Evolutionary conservation across 1,140 invertebrate genomes (phyloP).

Genomic region (Tribolium madens): DNA sequence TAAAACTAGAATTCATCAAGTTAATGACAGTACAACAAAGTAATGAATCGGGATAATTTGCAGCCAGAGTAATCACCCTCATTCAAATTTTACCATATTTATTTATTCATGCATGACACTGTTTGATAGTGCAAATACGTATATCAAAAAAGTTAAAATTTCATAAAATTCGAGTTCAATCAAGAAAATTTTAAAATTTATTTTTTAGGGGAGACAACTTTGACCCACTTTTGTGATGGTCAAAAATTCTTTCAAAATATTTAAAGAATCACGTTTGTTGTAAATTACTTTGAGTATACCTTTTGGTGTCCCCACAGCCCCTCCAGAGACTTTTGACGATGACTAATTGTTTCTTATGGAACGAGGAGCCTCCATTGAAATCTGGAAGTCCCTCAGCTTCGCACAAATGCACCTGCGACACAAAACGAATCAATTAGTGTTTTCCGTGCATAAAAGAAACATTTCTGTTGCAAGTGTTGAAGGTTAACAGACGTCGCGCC

Average conservation of each 20-base stretch:
- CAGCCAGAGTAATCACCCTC: background rate
- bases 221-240: too few relatives aligned
- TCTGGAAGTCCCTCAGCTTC: conserved; percentile 80
- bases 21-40: background rate
- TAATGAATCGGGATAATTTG: conserved; percentile 3
- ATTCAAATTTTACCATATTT: background rate
- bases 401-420: conserved; percentile 77
- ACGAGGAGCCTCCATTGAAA: conserved; percentile 71
- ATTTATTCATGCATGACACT: background rate
- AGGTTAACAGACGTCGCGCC: conserved; percentile 14
- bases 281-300: too few relatives aligned
- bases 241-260: too few relatives aligned
- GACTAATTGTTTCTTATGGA: conserved; percentile 75
- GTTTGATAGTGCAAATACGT: background rate
- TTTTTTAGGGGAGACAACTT: too few relatives aligned
- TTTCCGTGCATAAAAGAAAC: background rate
- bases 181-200: too few relatives aligned
- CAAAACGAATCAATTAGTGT: conserved; percentile 26
- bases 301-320: conserved; percentile 76
- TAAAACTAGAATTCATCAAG: conserved; percentile 7
- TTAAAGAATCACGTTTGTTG: too few relatives aligned
- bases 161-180: background rate
- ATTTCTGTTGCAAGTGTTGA: conserved; percentile 1
- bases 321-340: conserved; percentile 81
- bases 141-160: background rate